A percentile compares a stretch with the other conserved stretches of the same genome.
phyloP scores from a whole-genome alignment of 2,113 vertebrate genomes.

The Sylvicapra grimmia region DNA sequence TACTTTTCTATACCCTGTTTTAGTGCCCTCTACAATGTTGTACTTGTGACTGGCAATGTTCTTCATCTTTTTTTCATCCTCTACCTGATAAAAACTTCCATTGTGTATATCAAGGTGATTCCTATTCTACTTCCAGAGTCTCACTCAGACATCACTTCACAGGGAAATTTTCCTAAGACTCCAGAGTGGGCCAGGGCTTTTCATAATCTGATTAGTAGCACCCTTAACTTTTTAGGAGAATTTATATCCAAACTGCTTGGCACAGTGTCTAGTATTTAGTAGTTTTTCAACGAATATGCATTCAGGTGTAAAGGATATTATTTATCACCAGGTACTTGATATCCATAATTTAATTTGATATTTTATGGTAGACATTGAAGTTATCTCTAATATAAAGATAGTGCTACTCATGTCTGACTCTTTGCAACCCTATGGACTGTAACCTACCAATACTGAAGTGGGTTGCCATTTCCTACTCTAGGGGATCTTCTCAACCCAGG shows the following conservation, averaged over 20 bases:
- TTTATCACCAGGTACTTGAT: not conserved
- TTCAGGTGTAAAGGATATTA: not conserved
- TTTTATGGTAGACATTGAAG: not conserved
- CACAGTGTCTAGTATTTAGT: not conserved
- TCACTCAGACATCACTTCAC: not conserved
- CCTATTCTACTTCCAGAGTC: not conserved
- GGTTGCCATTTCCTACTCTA: not conserved
- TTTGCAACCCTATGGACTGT: not conserved
- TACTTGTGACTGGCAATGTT: not conserved
- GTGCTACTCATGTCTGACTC: not conserved
- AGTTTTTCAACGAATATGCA: not conserved
- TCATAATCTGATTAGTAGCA: not conserved
- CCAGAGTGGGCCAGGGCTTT: not conserved
- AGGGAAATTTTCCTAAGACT: not conserved
- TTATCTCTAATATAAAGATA: not conserved
- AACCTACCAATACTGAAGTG: not conserved
- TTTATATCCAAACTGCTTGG: not conserved
- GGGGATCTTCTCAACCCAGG: not conserved
- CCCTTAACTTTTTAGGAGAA: not conserved
- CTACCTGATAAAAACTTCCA: not conserved
- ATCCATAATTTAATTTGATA: not conserved
- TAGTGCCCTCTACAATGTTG: not conserved
- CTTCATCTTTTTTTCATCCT: not conserved
- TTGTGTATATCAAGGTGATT: not conserved
- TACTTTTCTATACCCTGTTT: not conserved